Base-by-base conservation (phyloP, 2,113 vertebrate species). In the Megaleporinus macrocephalus region DNA sequence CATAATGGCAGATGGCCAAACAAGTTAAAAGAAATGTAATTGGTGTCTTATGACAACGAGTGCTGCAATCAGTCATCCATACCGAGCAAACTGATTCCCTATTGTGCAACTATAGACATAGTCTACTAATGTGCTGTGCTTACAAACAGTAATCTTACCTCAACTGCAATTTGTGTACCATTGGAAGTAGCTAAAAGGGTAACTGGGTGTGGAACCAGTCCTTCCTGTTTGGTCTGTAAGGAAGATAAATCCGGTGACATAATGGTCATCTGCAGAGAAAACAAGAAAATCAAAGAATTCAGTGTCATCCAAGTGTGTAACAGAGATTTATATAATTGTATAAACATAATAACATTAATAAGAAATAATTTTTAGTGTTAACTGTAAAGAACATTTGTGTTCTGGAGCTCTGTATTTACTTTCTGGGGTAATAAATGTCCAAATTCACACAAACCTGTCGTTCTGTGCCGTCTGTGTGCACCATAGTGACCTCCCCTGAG, bases 131-230 rank as follows among this genome's bases (percentile, higher is more conserved):
- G 24, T 27, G 44, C 24, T 29, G 70, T 3, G 24, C 47, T 2
- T 29, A 22, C 44, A 51, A 73, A 73, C 70, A 49, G 49, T 41
- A n/a, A 70, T 69, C 4, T 41, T 86, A 98, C 98, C 95, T 99
- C 97, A 73, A 99, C 97, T 84, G 98, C 98, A 82, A 99, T 99
- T 89, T 99, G 98, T 77, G 97, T 99, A 87, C 98, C 97, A 18
- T 98, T 98, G 87, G 98, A 97, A 12, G 97, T 99, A 85, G 98
- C 96, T 89, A 99, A 89, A 88, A 99, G 91, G 0, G 97, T 98
- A 82, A 99, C 95, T n/a, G 97, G 96, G 80, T 97, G 95, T 22
- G 95, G 86, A 88, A 92, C 92, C 86, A 97, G 95, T 73, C 92
- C 95, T 55, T 95, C 92, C 12, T 97, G 95, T 49, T 96, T 94